These are phyloP conservation scores for Acanthococcus lagerstroemiae DNA, from an alignment of 2,888 invertebrate species.

Conservation along the genomic window DNA sequence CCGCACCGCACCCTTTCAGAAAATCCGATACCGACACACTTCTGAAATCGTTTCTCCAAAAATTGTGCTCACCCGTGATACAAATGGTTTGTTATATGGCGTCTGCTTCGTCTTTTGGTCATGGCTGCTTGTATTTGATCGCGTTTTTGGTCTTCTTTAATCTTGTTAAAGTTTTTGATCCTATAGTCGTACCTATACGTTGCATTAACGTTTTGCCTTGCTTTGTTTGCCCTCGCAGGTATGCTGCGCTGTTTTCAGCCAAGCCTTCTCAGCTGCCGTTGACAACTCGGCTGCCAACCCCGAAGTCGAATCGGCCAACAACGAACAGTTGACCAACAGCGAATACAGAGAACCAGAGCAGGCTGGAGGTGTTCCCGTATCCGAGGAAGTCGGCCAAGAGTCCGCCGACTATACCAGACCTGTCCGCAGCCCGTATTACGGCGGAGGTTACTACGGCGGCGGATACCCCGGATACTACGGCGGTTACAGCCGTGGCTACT, in stretches of 20 bases:
- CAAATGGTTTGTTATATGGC: no score
- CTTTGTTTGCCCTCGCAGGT: background rate
- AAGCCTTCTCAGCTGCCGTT: background rate
- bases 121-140: no score
- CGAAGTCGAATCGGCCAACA: background rate
- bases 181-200: no score
- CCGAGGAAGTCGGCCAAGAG: no score
- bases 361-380: background rate
- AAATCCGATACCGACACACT: no score
- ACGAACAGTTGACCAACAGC: background rate
- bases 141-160: no score
- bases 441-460: constrained; percentile 1
- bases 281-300: background rate
- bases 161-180: no score
- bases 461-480: background rate
- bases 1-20: no score
- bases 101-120: no score
- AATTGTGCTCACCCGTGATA: no score
- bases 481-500: constrained; percentile 8
- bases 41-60: no score
- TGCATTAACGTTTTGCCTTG: no score
- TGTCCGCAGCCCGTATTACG: constrained; percentile 6
- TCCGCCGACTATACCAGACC: constrained; percentile 2
- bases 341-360: constrained; percentile 5
- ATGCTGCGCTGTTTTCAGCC: constrained; percentile 12